Base-by-base conservation (phyloP, 2,797 vertebrate species). In the Caiman crocodilus region DNA sequence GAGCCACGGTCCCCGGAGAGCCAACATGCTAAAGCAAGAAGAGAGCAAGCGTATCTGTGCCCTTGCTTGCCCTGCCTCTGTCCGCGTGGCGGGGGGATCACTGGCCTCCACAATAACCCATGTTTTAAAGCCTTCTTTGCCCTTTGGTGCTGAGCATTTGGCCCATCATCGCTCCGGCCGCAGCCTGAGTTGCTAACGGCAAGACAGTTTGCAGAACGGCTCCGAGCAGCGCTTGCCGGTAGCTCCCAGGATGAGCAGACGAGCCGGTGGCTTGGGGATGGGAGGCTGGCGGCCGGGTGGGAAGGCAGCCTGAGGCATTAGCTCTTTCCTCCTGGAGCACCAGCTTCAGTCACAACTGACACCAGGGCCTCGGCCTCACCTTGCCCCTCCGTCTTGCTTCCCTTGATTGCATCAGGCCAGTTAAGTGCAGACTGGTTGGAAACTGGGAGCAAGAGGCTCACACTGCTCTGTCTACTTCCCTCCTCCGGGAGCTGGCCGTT, bases 161-260 rank as follows among this genome's bases (percentile, higher is more conserved):
- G 32, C 15, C 94, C 94, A 94, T 96, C 96, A 95, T 95, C 90
- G 87, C 80, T 75, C 85, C 91, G 60, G 93, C 96, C 95, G 94
- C 96, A 96, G 95, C 95, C 86, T 2, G 94, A 93, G 91, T 93
- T 96, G 96, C 94, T 94, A 95, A 94, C 94, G 95, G 93, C 92
- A 93, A 96, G 96, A 96, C 94, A 94, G 93, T 96, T 97, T 96
- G 94, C 96, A 96, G 94, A 96, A 95, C 94, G 95, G 96, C 94
- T 95, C 1, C 95, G 94, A 95, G 95, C 94, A 96, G 96, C 94
- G 90, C 93, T 94, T 94, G 92, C 87, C 88, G 95, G 94, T 88
- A 96, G 96, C 94, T 94, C 26, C 94, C 92, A 96, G 96, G 93
- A 96, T 93, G 96, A 97, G 87, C 85, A 95, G 95, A 96, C 93